These are phyloP conservation scores for Protodeltote pygarga DNA, from an alignment of 2,888 invertebrate species.

Conservation along the genomic window DNA sequence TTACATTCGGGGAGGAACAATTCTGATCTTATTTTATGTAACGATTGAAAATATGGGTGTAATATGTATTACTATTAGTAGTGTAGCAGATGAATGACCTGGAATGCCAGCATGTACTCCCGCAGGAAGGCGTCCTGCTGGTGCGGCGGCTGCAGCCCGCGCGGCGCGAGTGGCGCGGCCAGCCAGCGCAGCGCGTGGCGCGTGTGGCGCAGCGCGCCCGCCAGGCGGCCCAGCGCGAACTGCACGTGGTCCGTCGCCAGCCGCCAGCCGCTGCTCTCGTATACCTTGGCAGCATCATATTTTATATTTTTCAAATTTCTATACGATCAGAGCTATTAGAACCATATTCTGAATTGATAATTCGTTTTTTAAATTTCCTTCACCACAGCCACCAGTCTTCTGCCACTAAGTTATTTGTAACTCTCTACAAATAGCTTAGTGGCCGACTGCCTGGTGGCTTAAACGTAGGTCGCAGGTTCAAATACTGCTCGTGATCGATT, in stretches of 20 bases:
- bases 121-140: slow-evolving; percentile 94
- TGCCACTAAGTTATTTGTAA: too few relatives aligned
- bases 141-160: slow-evolving; percentile 88
- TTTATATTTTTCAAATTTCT: neutral
- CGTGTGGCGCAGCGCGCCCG: slow-evolving; percentile 92
- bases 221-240: slow-evolving; percentile 96
- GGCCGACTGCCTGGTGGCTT: too few relatives aligned
- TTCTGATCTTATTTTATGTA: too few relatives aligned
- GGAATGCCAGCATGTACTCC: slow-evolving; percentile 95
- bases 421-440: too few relatives aligned
- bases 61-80: neutral
- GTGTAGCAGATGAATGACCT: slow-evolving; percentile 84
- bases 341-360: too few relatives aligned
- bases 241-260: slow-evolving; percentile 98
- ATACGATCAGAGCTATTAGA: too few relatives aligned
- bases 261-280: slow-evolving; percentile 93
- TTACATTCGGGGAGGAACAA: too few relatives aligned
- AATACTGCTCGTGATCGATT: too few relatives aligned
- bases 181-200: slow-evolving; percentile 88
- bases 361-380: too few relatives aligned
- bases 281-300: slow-evolving; percentile 83
- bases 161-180: slow-evolving; percentile 90
- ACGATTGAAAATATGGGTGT: too few relatives aligned
- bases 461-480: too few relatives aligned
- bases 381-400: too few relatives aligned